A percentile compares a stretch with the other conserved stretches of the same genome.
Evolutionary conservation across 1,140 invertebrate genomes (phyloP).

Genomic region (Drosophila eugracilis): DNA sequence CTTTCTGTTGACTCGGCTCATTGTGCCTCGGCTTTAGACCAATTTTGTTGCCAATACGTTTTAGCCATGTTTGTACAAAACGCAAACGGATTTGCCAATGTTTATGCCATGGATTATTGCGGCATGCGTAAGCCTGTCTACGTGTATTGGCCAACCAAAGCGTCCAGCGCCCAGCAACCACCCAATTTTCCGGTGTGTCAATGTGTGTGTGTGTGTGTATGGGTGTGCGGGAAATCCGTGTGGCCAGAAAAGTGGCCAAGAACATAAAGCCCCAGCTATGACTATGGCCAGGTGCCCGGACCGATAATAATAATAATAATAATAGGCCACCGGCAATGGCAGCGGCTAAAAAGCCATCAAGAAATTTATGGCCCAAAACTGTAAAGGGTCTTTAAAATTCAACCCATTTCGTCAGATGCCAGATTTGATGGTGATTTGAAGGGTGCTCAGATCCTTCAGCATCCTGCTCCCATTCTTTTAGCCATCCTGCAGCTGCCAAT

Average conservation of each 20-base stretch:
- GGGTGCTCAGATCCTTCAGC: background rate
- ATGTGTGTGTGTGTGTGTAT: background rate
- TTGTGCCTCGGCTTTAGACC: slow-evolving; percentile 56
- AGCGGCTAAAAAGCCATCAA: slow-evolving; percentile 52
- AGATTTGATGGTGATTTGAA: slow-evolving; percentile 48
- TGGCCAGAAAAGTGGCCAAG: slow-evolving; percentile 64
- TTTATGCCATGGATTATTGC: slow-evolving; percentile 82
- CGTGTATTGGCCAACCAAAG: slow-evolving; percentile 28
- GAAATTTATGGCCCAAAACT: slow-evolving; percentile 51
- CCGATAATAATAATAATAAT: slow-evolving; percentile 62
- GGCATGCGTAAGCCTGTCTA: slow-evolving; percentile 77
- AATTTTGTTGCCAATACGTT: slow-evolving; percentile 81
- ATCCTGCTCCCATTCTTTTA: background rate
- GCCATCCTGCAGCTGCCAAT: slow-evolving; percentile 59
- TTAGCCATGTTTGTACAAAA: slow-evolving; percentile 83
- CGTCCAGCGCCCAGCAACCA: background rate
- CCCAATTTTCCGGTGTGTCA: slow-evolving; percentile 3
- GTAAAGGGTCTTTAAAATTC: slow-evolving; percentile 35
- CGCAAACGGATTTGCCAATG: slow-evolving; percentile 82
- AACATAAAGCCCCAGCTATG: slow-evolving; percentile 50
- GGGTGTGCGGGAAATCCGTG: slow-evolving; percentile 49
- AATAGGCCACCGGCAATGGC: slow-evolving; percentile 44
- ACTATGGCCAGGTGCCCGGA: slow-evolving; percentile 53
- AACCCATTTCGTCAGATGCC: slow-evolving; percentile 24
- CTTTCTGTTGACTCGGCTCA: slow-evolving; percentile 76